A percentile compares a stretch with the other conserved stretches of the same genome.
Evolutionary conservation across 30 jellyfish, hydroid and myxozoan genomes (phyloP).

Genomic region (Aurelia aurita complex sp. Pacific): DNA sequence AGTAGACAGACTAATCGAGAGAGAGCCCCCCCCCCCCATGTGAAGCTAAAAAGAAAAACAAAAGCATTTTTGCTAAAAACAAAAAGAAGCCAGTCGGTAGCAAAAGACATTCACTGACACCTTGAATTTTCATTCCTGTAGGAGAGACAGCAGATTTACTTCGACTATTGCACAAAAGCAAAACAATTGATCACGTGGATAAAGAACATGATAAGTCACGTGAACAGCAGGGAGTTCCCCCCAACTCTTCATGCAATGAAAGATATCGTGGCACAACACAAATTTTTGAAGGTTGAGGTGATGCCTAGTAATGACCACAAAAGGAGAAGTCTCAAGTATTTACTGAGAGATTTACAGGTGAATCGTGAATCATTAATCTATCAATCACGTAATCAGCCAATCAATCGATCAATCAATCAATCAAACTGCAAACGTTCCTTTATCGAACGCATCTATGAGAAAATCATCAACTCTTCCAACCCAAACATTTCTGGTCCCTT

Average conservation of each 20-base stretch:
- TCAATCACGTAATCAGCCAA: too few relatives aligned
- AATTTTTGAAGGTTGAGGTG: constrained; percentile 63
- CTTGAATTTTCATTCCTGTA: background rate
- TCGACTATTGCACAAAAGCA: constrained; percentile 69
- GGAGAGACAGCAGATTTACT: constrained; percentile 72
- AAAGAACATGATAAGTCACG: constrained; percentile 44
- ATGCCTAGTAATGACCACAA: constrained; percentile 82
- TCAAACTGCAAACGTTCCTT: too few relatives aligned
- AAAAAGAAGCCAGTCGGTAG: too few relatives aligned
- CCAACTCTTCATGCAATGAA: constrained; percentile 68
- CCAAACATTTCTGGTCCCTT: too few relatives aligned
- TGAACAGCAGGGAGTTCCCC: constrained; percentile 85
- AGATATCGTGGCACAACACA: constrained; percentile 78
- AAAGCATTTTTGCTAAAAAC: too few relatives aligned
- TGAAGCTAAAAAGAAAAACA: too few relatives aligned
- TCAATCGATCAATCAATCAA: too few relatives aligned
- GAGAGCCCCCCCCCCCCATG: too few relatives aligned
- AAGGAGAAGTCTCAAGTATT: constrained; percentile 59
- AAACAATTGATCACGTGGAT: constrained; percentile 74
- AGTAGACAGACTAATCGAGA: too few relatives aligned
- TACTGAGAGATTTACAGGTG: constrained; percentile 77
- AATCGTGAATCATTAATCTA: background rate
- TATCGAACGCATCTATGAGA: too few relatives aligned
- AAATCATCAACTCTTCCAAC: too few relatives aligned
- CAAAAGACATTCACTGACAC: background rate